These are phyloP conservation scores for Microtus richardsoni DNA, from an alignment of 2,113 vertebrate genomes.

Conservation along the genomic window DNA sequence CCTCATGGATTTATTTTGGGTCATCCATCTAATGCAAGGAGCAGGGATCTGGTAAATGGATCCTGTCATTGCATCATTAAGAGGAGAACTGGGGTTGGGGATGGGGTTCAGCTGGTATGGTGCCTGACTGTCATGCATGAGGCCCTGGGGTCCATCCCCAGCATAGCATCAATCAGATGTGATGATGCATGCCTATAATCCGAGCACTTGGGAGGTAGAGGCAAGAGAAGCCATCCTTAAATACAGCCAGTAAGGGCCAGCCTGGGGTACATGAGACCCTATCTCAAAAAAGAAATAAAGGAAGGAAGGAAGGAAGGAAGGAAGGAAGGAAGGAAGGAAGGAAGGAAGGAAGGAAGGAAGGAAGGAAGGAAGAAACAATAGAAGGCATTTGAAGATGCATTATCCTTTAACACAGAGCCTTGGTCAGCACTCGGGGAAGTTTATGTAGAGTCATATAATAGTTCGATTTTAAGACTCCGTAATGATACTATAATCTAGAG, in stretches of 20 bases:
- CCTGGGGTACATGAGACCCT: background rate
- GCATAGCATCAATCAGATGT: too few species aligned
- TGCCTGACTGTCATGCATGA: background rate
- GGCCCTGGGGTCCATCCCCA: background rate
- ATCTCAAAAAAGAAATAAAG: background rate
- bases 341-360: too few species aligned
- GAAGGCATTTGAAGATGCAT: slow-evolving; percentile 26
- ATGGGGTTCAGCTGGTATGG: background rate
- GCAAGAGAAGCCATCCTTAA: background rate
- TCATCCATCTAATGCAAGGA: background rate
- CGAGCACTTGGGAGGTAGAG: background rate
- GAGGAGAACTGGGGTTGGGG: background rate
- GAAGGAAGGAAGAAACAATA: background rate
- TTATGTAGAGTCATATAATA: slow-evolving; percentile 42
- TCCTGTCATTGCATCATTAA: slow-evolving; percentile 33
- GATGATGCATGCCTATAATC: background rate
- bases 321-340: background rate
- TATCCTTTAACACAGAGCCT: slow-evolving; percentile 43
- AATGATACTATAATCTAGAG: slow-evolving; percentile 25
- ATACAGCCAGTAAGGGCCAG: background rate
- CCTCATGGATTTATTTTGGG: background rate
- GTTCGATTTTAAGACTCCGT: slow-evolving; percentile 52
- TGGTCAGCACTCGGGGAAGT: slow-evolving; percentile 46
- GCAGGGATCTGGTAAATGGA: background rate
- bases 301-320: background rate